phyloP scores from a whole-genome alignment of 2,888 invertebrate genomes.

The Dendrolimus pini region DNA sequence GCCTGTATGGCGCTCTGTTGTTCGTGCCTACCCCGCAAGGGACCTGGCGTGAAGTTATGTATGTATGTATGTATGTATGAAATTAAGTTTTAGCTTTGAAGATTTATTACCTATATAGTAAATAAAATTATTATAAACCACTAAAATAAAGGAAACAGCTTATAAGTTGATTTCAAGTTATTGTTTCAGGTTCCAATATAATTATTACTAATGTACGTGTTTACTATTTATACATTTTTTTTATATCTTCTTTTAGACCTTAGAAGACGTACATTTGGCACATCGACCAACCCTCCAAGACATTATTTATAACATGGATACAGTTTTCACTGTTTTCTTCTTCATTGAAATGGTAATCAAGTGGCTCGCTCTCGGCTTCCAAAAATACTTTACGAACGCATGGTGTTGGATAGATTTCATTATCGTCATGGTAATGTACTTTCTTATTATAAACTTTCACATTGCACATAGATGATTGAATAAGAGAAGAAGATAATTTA shows the following conservation, averaged over 20 bases:
- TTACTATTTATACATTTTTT: too few species aligned
- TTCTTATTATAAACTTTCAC: not conserved
- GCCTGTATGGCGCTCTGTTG: too few species aligned
- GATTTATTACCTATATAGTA: not conserved
- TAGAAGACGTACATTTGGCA: conserved; percentile 97
- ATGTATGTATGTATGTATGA: too few species aligned
- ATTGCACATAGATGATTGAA: too few species aligned
- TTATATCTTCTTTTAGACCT: conserved; percentile 79
- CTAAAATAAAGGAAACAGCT: too few species aligned
- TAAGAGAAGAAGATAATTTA: too few species aligned
- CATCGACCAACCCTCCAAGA: conserved; percentile 94
- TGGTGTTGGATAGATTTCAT: conserved; percentile 99
- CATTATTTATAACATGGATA: conserved; percentile 97
- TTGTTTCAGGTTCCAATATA: too few species aligned
- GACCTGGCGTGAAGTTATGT: too few species aligned
- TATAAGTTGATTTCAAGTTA: too few species aligned
- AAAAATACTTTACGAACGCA: conserved; percentile 98
- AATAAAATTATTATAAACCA: too few species aligned
- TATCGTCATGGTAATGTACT: conserved; percentile 91
- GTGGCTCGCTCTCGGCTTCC: conserved; percentile 97
- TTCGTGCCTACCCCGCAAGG: too few species aligned
- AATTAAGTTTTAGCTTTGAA: not conserved
- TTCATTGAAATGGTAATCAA: conserved; percentile 99
- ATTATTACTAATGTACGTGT: too few species aligned
- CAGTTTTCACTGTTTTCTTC: conserved; percentile 98